Evolutionary conservation across 2,888 invertebrate genomes (phyloP), one percentile per base, ranked within the genome.

Genomic region (Archips xylosteana): DNA sequence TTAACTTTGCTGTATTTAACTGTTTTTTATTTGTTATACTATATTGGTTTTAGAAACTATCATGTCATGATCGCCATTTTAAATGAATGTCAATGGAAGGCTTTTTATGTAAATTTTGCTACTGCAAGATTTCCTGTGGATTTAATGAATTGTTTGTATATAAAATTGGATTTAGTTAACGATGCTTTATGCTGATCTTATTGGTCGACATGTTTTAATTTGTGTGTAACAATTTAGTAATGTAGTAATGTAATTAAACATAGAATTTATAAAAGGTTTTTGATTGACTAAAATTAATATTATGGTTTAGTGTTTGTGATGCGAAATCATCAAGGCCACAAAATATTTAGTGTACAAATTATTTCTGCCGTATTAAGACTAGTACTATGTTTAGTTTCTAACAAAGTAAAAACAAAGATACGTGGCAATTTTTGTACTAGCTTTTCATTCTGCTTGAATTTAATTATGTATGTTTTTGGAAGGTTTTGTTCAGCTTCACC

Each of bases 241-340:
- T 75, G 75, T 76, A 67, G 75, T 78, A 74, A 72, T 80, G 75
- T 83, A 80, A 81, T 79, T 78, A 78, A 81, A 77, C 76, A 79
- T 81, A 78, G 75, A 67, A 42, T 80, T 85, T 85, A 80, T 76
- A 76, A 81, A 65, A 79, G 79, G 78, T 83, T 85, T 84, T 82
- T 63, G 68, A 57, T 68, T 76, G 67, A 45, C 64, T 74, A 76
- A 75, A 67, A 66, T 70, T 73, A 76, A 75, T 77, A 76, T 77
- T 77, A 76, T 80, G 71, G 76, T 78, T 60, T 71, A 66, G 65
- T 77, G 74, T 77, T 78, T 78, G 75, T 71, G 71, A 66, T 51
- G 45, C 54, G 57, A 71, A 79, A 61, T 61, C 45, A 65, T 61
- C 51, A 70, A 74, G 69, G 75, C 76, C 70, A 75, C 72, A 75